These are phyloP conservation scores for Phenganax stokvisi DNA, from an alignment of 92 coral and sea anemone species.

Conservation along the genomic window DNA sequence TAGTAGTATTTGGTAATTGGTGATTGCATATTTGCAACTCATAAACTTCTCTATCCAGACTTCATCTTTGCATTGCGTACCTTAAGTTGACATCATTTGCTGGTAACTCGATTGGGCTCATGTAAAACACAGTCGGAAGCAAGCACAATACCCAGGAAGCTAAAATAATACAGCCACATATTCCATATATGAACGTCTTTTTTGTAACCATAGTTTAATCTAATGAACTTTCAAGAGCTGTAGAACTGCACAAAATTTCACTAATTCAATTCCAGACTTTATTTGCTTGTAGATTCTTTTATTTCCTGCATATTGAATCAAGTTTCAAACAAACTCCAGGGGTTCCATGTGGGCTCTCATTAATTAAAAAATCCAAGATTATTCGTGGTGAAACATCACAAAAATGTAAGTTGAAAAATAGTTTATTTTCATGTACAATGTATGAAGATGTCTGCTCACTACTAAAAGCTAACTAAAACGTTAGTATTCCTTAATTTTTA, in stretches of 20 bases:
- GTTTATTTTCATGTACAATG: too few species aligned
- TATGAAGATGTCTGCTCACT: too few species aligned
- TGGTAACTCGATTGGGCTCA: conserved; percentile 11
- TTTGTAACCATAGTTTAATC: neutral
- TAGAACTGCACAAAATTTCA: neutral
- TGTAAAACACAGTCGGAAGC: conserved; percentile 28
- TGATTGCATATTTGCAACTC: neutral
- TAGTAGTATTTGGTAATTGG: neutral
- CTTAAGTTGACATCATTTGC: neutral
- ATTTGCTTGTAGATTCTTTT: too few species aligned
- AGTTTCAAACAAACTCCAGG: neutral
- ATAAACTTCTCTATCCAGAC: too few species aligned
- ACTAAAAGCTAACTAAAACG: too few species aligned
- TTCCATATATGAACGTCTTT: neutral
- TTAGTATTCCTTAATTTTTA: too few species aligned
- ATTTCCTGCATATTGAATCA: neutral
- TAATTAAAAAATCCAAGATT: neutral
- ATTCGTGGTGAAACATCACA: neutral
- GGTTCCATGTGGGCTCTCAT: neutral
- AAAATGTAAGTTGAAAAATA: neutral
- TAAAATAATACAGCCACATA: conserved; percentile 6
- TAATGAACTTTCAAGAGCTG: neutral
- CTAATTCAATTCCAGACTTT: too few species aligned
- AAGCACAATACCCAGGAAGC: conserved; percentile 10
- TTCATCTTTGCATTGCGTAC: neutral